Conservation (phyloP, 2,113 vertebrate species). For the Pavo muticus region DNA sequence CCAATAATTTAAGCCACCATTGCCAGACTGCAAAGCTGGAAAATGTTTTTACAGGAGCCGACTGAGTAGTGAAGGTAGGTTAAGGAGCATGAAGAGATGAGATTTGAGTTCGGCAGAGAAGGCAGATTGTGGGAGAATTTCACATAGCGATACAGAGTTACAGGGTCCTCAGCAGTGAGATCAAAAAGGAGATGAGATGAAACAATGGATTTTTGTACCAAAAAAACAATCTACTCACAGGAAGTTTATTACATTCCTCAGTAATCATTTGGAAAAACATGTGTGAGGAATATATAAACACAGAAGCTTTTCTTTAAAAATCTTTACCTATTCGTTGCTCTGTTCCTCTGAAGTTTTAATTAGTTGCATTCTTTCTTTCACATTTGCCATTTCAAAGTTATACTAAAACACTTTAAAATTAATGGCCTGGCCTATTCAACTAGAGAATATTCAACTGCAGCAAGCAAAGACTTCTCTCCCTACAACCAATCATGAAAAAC, state of each 20-base stretch:
- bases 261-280: neutral
- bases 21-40: fast-evolving
- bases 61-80: neutral
- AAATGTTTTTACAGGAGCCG: neutral
- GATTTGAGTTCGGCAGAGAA: neutral
- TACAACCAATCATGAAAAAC: neutral
- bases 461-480: neutral
- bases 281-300: neutral
- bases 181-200: neutral
- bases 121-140: neutral
- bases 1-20: fast-evolving
- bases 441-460: neutral
- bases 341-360: neutral
- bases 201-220: neutral
- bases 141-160: neutral
- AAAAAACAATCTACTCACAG: neutral
- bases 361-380: neutral
- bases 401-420: neutral
- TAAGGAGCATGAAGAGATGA: neutral
- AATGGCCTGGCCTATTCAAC: neutral
- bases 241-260: neutral
- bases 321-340: neutral
- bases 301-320: neutral
- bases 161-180: neutral
- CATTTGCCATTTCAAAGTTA: neutral